Percentiles rank a stretch among this genome's conserved stretches.
Conservation (phyloP, 2,888 invertebrate genomes). For the Heliconius charithonia region DNA sequence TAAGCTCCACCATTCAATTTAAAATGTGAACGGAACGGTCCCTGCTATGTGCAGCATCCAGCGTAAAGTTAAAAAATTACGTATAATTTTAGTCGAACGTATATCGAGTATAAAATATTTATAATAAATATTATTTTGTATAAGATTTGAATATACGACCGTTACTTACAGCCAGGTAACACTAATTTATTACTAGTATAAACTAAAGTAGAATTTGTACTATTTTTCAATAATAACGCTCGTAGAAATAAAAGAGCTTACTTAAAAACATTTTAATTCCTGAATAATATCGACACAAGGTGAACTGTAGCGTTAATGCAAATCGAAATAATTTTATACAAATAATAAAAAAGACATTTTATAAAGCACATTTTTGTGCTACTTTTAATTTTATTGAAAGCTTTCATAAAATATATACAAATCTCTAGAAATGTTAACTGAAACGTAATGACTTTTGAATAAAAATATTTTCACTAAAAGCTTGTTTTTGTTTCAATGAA, state of each 20-base stretch:
- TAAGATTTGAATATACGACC: background rate
- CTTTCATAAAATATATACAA: constrained; percentile 21
- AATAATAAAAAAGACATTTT: constrained; percentile 7
- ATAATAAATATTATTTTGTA: background rate
- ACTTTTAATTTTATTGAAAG: constrained; percentile 27
- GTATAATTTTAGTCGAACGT: background rate
- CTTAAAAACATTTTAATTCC: constrained; percentile 7
- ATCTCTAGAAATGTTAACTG: constrained; percentile 25
- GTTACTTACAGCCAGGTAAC: background rate
- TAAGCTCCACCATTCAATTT: too few species aligned
- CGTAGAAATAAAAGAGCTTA: background rate
- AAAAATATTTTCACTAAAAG: constrained; percentile 14
- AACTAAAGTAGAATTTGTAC: background rate
- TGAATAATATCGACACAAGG: constrained; percentile 13
- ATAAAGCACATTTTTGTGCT: constrained; percentile 7
- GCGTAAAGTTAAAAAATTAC: too few species aligned
- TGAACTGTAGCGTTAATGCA: constrained; percentile 7
- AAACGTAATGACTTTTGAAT: constrained; percentile 34
- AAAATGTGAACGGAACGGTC: too few species aligned
- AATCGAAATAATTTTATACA: constrained; percentile 14
- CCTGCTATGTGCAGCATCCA: too few species aligned
- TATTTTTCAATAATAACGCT: background rate
- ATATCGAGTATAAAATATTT: background rate
- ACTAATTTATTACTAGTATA: background rate
- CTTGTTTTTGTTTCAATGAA: constrained; percentile 4